These are phyloP conservation scores for Monochamus alternatus DNA, from an alignment of 2,888 invertebrate genomes.

Conservation along the genomic window DNA sequence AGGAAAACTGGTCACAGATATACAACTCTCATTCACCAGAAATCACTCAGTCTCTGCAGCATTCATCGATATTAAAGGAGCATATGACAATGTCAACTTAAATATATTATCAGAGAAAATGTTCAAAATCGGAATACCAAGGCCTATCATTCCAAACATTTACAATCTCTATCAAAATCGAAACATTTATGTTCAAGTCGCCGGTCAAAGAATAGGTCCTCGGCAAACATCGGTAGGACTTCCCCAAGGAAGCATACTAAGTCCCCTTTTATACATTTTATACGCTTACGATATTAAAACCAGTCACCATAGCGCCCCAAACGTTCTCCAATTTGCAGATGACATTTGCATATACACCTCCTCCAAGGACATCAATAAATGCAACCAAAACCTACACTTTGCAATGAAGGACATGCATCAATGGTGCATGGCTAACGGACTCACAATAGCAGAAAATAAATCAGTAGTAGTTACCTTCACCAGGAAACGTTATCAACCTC, in stretches of 20 bases:
- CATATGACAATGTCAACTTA: not conserved
- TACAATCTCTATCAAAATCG: not conserved
- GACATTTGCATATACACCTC: not conserved
- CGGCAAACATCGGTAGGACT: constrained; percentile 4
- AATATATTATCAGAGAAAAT: not conserved
- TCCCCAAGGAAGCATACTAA: not conserved
- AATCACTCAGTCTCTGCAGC: not conserved
- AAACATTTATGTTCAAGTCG: not conserved
- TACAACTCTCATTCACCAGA: constrained; percentile 10
- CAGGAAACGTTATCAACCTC: too few relatives aligned
- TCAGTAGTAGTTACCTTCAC: too few relatives aligned
- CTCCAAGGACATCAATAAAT: not conserved
- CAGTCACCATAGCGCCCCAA: not conserved
- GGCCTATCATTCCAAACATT: not conserved
- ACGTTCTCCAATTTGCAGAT: not conserved
- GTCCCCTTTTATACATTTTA: constrained; percentile 2
- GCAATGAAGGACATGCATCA: not conserved
- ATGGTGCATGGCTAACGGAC: not conserved
- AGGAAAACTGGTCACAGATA: constrained; percentile 9
- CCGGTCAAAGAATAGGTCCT: not conserved
- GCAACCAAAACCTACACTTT: not conserved
- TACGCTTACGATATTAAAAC: constrained; percentile 4
- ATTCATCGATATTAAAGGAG: constrained; percentile 2
- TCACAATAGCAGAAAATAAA: not conserved
- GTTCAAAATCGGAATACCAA: not conserved